Base-by-base conservation (phyloP, 2,797 vertebrate genomes). In the Coracias cyanogaster region DNA sequence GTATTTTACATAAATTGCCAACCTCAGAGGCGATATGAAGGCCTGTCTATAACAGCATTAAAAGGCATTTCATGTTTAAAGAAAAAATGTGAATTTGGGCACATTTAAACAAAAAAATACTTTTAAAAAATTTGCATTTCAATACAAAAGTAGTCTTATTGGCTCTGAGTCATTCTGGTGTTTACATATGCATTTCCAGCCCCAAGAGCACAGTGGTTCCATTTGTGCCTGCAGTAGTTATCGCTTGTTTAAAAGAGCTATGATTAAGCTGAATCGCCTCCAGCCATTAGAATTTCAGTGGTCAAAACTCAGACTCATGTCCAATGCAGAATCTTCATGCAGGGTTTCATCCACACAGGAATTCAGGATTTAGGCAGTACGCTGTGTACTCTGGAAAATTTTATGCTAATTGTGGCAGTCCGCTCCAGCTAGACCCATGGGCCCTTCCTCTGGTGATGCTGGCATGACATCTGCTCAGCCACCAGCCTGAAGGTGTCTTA, bases 1-100 rank as follows among this genome's bases (percentile, higher is more conserved):
- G 5, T 83, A 67, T 80, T 91, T 90, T 48, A 61, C 26, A 28
- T 29, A 43, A 84, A 82, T 86, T 90, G 58, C n/a, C 39, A 85
- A 0, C 29, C 64, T 89, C 73, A 49, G 51, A 55, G 37, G 67
- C 71, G 48, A 10, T 58, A 4, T 26, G 39, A 24, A 8, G 22
- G 71, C 60, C 43, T 54, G 35, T 31, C 31, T 80, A 11, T 77
- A 87, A 28, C 48, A 54, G 55, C 14, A 13, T 61, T 79, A 69
- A 41, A 49, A 48, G 35, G 15, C 37, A 19, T 70, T 91, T 85
- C 8, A 8, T 66, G 46, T 64, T 71, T 43, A 81, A 74, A 71
- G 28, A 54, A 72, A 73, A 88, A 82, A 78, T 2, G 13, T 46
- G 20, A 39, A 46, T 76, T 93, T 90, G 70, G 71, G 29, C 33